These are phyloP conservation scores for Sparus aurata DNA, from an alignment of 2,797 vertebrate species.

Conservation along the genomic window DNA sequence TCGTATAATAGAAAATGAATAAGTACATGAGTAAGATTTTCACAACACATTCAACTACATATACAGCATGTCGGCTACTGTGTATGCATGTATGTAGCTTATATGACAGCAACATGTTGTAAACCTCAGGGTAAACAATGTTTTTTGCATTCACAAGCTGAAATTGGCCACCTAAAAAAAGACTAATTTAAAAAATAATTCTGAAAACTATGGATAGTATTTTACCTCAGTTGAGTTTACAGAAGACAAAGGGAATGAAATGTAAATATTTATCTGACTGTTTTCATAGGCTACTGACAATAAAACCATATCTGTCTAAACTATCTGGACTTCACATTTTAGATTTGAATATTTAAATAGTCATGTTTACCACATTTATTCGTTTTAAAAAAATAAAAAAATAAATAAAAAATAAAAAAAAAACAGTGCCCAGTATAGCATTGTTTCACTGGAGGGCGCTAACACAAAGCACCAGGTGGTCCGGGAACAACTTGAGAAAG, in stretches of 20 bases:
- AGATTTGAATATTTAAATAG: slow-evolving; percentile 7
- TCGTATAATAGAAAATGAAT: background rate
- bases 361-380: background rate
- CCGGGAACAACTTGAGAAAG: slow-evolving; percentile 69
- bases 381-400: background rate
- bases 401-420: background rate
- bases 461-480: slow-evolving; percentile 70
- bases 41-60: background rate
- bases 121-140: background rate
- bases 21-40: background rate
- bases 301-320: background rate
- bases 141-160: background rate
- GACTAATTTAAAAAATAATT: background rate
- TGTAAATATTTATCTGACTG: background rate
- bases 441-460: slow-evolving; percentile 75
- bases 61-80: background rate
- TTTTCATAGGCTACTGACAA: background rate
- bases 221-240: background rate
- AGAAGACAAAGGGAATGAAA: background rate
- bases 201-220: background rate
- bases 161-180: background rate
- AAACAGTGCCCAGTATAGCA: background rate
- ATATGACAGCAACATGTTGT: background rate
- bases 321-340: background rate
- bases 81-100: background rate